phyloP scores from a whole-genome alignment of 2,888 invertebrate species.

The Colletes collaris region DNA sequence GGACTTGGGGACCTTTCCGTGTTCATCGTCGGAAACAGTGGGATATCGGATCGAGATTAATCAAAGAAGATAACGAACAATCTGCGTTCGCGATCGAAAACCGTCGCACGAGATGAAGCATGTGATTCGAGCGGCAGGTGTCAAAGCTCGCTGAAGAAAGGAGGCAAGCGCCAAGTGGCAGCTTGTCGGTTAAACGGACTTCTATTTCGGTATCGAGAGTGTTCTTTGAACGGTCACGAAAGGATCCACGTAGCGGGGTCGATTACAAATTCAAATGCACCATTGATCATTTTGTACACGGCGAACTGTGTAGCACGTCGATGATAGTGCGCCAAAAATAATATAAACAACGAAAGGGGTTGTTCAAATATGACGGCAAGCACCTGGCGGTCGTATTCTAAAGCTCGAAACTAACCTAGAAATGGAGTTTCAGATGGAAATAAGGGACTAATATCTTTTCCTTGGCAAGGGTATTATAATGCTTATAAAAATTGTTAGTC shows the following conservation, averaged over 20 bases:
- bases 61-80: slow-evolving; percentile 47
- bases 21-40: slow-evolving; percentile 16
- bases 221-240: slow-evolving; percentile 18
- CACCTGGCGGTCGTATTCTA: too few species aligned
- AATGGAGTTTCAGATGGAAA: too few species aligned
- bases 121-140: slow-evolving; percentile 52
- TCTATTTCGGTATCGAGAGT: slow-evolving; percentile 22
- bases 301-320: too few species aligned
- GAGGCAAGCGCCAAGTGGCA: slow-evolving; percentile 28
- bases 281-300: too few species aligned
- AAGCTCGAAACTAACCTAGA: too few species aligned
- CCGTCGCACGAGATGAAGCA: slow-evolving; percentile 35
- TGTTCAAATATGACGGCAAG: too few species aligned
- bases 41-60: slow-evolving; percentile 43
- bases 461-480: too few species aligned
- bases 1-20: background rate
- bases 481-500: too few species aligned
- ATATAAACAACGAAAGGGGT: too few species aligned
- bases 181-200: slow-evolving; percentile 40
- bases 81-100: slow-evolving; percentile 43
- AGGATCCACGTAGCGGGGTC: background rate
- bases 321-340: too few species aligned
- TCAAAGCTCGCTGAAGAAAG: slow-evolving; percentile 37
- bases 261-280: too few species aligned
- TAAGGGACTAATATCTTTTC: too few species aligned